These are phyloP conservation scores for Chelon labrosus DNA, from an alignment of 2,797 vertebrate genomes.

Conservation along the genomic window DNA sequence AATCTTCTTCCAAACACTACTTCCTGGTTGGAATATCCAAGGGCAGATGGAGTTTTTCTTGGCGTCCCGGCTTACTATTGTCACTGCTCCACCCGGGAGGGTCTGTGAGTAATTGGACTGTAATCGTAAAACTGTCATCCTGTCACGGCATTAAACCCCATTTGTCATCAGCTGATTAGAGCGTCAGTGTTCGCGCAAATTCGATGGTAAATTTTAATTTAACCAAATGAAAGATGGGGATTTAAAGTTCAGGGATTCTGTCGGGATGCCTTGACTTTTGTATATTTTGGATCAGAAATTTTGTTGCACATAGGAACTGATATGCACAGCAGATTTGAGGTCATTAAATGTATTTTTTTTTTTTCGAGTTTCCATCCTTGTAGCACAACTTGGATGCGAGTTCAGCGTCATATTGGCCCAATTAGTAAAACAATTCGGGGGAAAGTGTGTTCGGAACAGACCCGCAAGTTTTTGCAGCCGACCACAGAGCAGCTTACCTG, in stretches of 20 bases:
- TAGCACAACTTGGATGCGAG: too few relatives aligned
- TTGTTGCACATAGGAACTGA: too few relatives aligned
- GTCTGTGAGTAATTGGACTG: slow-evolving; percentile 1
- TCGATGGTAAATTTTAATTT: not conserved
- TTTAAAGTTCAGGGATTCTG: not conserved
- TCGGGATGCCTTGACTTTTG: not conserved
- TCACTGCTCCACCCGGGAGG: slow-evolving; percentile 8
- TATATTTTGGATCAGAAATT: not conserved
- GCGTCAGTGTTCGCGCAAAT: not conserved
- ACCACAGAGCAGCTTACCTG: too few relatives aligned
- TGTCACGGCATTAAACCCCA: too few relatives aligned
- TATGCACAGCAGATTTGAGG: not conserved
- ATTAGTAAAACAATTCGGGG: too few relatives aligned
- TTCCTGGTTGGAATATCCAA: slow-evolving; percentile 31
- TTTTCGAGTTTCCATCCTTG: too few relatives aligned
- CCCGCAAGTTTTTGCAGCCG: too few relatives aligned
- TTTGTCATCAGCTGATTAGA: not conserved
- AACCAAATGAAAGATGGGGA: not conserved
- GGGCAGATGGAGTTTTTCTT: slow-evolving; percentile 23
- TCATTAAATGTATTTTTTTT: not conserved
- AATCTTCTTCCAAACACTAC: slow-evolving; percentile 12
- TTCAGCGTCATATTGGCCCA: too few relatives aligned
- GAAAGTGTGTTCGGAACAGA: too few relatives aligned
- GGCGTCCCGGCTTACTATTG: slow-evolving; percentile 9
- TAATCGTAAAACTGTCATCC: not conserved